Evolutionary conservation across 1,140 invertebrate genomes (phyloP).

Genomic region (Cherax destructor): DNA sequence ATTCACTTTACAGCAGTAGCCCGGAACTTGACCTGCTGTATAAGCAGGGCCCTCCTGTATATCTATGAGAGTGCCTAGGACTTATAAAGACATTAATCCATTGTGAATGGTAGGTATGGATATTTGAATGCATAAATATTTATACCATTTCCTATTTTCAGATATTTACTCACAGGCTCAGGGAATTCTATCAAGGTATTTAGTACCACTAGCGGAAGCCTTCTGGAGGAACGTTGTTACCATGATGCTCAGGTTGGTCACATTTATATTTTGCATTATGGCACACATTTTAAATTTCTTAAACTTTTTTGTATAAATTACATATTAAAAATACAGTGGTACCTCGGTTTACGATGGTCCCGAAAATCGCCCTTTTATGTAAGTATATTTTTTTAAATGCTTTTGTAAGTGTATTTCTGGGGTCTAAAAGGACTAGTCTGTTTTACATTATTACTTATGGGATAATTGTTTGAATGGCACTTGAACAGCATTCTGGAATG

Average conservation of each 20-base stretch:
- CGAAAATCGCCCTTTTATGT: too few relatives aligned
- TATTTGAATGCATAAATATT: not conserved
- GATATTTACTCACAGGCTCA: conserved; percentile 4
- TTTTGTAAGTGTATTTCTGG: too few relatives aligned
- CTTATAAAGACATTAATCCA: not conserved
- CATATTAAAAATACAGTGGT: too few relatives aligned
- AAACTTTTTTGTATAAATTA: too few relatives aligned
- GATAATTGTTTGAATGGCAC: too few relatives aligned
- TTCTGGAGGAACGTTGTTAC: not conserved
- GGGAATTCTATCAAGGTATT: conserved; percentile 16
- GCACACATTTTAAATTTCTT: too few relatives aligned
- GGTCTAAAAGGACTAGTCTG: too few relatives aligned
- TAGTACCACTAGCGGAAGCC: conserved; percentile 25
- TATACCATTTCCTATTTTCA: not conserved
- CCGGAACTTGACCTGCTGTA: not conserved
- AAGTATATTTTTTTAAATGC: too few relatives aligned
- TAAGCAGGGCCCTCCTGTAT: not conserved
- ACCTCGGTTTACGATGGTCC: too few relatives aligned
- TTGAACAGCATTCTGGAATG: too few relatives aligned
- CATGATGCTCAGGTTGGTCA: conserved; percentile 17
- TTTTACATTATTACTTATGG: too few relatives aligned
- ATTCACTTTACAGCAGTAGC: not conserved
- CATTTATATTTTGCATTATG: not conserved
- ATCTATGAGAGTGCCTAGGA: not conserved
- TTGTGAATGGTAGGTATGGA: not conserved